Evolutionary conservation across 2,113 vertebrate species (phyloP), one percentile per base, ranked within the genome.

Genomic region (Fregata magnificens): DNA sequence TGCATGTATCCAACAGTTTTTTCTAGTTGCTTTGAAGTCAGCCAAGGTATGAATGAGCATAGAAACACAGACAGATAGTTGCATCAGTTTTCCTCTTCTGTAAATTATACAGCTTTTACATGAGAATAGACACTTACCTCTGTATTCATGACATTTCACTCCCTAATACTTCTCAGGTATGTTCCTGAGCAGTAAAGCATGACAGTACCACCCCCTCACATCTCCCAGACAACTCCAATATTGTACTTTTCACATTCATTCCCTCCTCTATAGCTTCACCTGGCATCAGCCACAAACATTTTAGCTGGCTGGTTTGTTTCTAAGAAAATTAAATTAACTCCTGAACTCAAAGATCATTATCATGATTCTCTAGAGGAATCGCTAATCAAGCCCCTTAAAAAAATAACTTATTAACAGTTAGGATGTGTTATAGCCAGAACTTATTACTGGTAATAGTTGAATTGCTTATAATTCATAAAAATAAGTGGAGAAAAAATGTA

Each of bases 1-100:
- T 73, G 9, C 16, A n/a, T 0, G 0, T 15, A 5, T 55, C 59
- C 32, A 63, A 19, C 18, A 56, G 4, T 34, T 58, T 82, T 47
- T 56, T 67, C 45, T 58, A 44, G 17, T 52, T 58, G 81, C 21
- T 73, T 34, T 78, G n/a, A 69, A 69, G 31, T 67, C 79, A 82
- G 16, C 7, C 12, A 78, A 59, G 17, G 11, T 40, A 40, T 13
- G 26, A 85, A 69, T 16, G 36, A 44, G 13, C 14, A 3, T 50
- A 61, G 49, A 88, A 78, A 36, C 14, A 62, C 7, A 61, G 62
- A 25, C 5, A 62, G 29, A 61, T 8, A 45, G 29, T 28, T 67
- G 11, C 2, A 2, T 50, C 72, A 81, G 29, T 73, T 56, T 87
- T 73, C 9, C 11, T 77, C 19, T 77, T 81, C 38, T 32, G 20